These are phyloP conservation scores for Ceyx cyanopectus DNA, from an alignment of 2,113 vertebrate species.

Conservation along the genomic window DNA sequence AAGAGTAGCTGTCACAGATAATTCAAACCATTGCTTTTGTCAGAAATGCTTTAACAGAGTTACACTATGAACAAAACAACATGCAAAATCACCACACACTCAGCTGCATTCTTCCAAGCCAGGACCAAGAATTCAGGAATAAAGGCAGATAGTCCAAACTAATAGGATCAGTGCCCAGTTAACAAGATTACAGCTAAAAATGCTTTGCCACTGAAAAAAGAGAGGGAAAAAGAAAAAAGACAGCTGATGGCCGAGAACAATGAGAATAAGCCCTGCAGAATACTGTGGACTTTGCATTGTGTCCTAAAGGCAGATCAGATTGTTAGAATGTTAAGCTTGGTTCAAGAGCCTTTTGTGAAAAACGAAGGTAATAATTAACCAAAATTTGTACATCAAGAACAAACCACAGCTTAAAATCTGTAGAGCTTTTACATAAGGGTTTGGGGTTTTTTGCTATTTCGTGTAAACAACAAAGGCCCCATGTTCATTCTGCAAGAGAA, in stretches of 20 bases:
- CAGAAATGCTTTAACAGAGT: not conserved
- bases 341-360: not conserved
- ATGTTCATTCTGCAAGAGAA: rapidly evolving
- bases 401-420: not conserved
- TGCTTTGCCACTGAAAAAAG: conserved; percentile 35
- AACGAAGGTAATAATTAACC: not conserved
- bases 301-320: conserved; percentile 14
- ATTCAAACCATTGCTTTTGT: not conserved
- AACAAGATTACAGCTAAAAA: conserved; percentile 45
- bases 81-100: not conserved
- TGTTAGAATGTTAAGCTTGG: not conserved
- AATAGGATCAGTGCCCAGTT: conserved; percentile 38
- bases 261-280: conserved; percentile 36
- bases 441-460: not conserved
- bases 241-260: conserved; percentile 54
- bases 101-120: not conserved
- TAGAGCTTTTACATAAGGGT: not conserved
- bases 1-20: not conserved
- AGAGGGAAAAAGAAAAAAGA: not conserved
- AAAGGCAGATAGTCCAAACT: not conserved
- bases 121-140: not conserved
- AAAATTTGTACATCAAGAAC: not conserved
- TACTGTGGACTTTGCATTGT: not conserved
- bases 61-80: not conserved
- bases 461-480: not conserved